A percentile compares a stretch with the other conserved stretches of the same genome.
Conservation (phyloP, 2,113 vertebrate species). For the Lepus europaeus region DNA sequence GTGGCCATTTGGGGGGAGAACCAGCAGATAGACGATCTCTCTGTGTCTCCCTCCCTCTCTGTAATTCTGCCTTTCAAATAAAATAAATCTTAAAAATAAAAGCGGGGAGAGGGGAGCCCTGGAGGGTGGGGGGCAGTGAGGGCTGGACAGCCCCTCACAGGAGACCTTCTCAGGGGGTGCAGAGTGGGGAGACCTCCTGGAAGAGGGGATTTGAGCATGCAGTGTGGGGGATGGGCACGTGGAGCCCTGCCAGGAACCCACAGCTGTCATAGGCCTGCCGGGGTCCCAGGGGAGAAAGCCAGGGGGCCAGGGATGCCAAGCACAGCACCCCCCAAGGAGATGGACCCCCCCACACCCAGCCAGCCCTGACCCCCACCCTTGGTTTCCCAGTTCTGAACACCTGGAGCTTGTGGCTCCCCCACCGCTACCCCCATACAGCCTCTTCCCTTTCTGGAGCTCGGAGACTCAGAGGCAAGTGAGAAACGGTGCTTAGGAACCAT, state of each 20-base stretch:
- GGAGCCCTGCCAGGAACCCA: neutral
- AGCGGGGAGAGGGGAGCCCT: neutral
- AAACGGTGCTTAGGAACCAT: neutral
- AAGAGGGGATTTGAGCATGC: neutral
- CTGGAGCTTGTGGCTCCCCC: neutral
- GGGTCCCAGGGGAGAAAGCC: neutral
- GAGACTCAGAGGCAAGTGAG: neutral
- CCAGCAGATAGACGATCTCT: too few species aligned
- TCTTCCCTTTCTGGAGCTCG: neutral
- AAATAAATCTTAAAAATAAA: too few species aligned
- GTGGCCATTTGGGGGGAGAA: too few species aligned
- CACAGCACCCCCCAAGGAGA: neutral
- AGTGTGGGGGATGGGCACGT: too few species aligned
- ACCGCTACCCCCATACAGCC: neutral
- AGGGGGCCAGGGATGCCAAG: neutral
- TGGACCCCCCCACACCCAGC: neutral
- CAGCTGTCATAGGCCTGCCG: neutral
- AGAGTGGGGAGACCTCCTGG: slow-evolving; percentile 59
- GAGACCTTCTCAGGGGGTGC: neutral
- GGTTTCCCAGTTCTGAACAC: neutral
- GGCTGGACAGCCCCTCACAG: neutral
- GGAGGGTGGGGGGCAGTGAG: neutral
- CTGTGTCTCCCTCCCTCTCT: too few species aligned
- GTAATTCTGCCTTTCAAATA: too few species aligned
- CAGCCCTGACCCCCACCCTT: neutral